Base-by-base conservation (phyloP, 2,888 invertebrate species). In the Pomacea canaliculata region DNA sequence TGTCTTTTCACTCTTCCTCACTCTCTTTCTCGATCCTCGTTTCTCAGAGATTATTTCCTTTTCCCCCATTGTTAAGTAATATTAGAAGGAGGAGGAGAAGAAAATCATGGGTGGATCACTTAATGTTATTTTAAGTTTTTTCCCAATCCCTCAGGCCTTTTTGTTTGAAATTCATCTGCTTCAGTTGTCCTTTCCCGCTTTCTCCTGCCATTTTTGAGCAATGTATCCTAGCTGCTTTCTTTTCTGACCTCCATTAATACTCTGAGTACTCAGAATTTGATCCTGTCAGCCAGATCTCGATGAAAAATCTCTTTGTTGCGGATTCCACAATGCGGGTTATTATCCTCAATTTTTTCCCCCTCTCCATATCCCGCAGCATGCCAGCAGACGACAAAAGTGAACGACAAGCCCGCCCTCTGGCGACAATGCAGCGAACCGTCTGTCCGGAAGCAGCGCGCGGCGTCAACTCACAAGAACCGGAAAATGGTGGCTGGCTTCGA, bases 271-370 rank as follows among this genome's bases (percentile, higher is more conserved):
- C 73, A n/a, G 67, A 59, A 73, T 73, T 73, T 73, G 73, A 73
- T 73, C 56, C 73, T 67, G 66, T 63, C 63, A 63, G 63, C n/a
- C 63, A 63, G 27, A 63, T n/a, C 63, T 56, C 51, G 51, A 56
- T 56, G 51, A 56, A 56, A 56, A 56, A 56, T 23, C 63, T 63
- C 63, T 23, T 63, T 63, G 63, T 63, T 63, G n/a, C 19, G n/a
- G 27, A 63, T 63, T 63, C n/a, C n/a, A 63, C 68, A 69, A 74
- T 74, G 74, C 74, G 69, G 69, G 74, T 74, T 74, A 74, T 74
- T 74, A 74, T 74, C 74, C 68, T 62, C 74, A 51, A 73, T 56
- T 56, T 56, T 37, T 56, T 16, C 16, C 51, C 16, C 23, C 56
- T 73, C 60, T 60, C 46, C 46, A 68, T 23, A n/a, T 19, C 48